phyloP scores from a whole-genome alignment of 2,797 vertebrate species.

The Halcyon smyrnensis region DNA sequence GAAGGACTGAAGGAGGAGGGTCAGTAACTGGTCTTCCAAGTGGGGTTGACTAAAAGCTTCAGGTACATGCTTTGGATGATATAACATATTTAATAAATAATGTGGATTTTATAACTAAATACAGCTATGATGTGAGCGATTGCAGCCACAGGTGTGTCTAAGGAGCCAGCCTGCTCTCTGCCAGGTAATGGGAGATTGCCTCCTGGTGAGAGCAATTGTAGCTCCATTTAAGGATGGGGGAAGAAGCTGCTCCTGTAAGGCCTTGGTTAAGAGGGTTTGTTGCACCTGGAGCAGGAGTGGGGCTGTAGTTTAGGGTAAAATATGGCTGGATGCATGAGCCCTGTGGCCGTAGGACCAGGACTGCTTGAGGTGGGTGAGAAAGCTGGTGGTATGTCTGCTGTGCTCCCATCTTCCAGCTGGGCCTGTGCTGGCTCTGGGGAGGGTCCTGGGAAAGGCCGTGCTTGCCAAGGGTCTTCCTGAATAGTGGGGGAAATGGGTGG shows the following conservation, averaged over 20 bases:
- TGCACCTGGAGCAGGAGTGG: neutral
- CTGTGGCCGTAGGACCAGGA: accelerated
- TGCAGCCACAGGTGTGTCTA: neutral
- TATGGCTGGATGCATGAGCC: neutral
- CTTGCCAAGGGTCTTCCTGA: neutral
- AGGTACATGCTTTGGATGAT: neutral
- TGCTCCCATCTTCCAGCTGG: accelerated
- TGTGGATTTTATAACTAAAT: neutral
- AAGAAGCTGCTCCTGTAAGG: accelerated
- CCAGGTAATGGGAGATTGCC: neutral
- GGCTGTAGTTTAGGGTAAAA: neutral
- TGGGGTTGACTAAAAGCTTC: neutral
- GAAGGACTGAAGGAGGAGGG: neutral
- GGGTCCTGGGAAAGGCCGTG: accelerated
- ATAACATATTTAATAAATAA: neutral
- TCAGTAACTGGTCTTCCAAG: neutral
- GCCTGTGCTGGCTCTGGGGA: neutral
- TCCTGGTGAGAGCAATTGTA: neutral
- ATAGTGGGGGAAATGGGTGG: accelerated
- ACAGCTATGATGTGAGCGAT: neutral
- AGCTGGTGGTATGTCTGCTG: accelerated
- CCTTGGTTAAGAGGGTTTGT: accelerated
- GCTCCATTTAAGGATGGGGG: neutral
- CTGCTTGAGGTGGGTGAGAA: accelerated
- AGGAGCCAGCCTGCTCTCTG: neutral